A percentile compares a stretch with the other conserved stretches of the same genome.
Evolutionary conservation across 1,140 invertebrate species (phyloP).

Genomic region (Tyrophagus putrescentiae): DNA sequence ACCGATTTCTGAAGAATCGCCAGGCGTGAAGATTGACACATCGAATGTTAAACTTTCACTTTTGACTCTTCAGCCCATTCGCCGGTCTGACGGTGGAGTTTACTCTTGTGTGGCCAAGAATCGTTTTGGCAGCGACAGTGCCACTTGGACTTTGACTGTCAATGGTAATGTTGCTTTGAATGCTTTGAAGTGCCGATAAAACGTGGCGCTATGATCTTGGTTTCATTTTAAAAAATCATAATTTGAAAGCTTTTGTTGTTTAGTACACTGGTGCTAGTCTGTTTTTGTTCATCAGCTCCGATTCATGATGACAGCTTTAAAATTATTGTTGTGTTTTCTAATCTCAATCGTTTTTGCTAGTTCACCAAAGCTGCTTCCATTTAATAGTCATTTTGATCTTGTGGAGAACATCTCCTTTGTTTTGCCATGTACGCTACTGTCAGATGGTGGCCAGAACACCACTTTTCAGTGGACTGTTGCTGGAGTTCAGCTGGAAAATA

Average conservation of each 20-base stretch:
- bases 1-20: background rate
- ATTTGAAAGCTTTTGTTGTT: background rate
- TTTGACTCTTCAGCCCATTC: constrained; percentile 53
- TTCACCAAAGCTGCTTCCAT: background rate
- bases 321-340: background rate
- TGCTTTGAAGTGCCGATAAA: background rate
- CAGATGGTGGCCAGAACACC: too few relatives aligned
- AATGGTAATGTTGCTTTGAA: too few relatives aligned
- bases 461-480: too few relatives aligned
- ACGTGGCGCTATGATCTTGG: background rate
- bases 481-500: too few relatives aligned
- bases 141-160: background rate
- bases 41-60: constrained; percentile 40
- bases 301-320: background rate
- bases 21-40: background rate
- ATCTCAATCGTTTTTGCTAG: background rate
- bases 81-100: constrained; percentile 49
- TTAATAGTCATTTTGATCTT: too few relatives aligned
- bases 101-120: constrained; percentile 82
- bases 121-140: constrained; percentile 66
- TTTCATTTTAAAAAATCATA: background rate
- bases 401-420: too few relatives aligned
- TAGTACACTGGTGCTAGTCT: background rate
- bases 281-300: background rate
- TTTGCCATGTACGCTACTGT: too few relatives aligned